phyloP scores from a whole-genome alignment of 2,113 vertebrate genomes.

The Nannospalax galili region DNA sequence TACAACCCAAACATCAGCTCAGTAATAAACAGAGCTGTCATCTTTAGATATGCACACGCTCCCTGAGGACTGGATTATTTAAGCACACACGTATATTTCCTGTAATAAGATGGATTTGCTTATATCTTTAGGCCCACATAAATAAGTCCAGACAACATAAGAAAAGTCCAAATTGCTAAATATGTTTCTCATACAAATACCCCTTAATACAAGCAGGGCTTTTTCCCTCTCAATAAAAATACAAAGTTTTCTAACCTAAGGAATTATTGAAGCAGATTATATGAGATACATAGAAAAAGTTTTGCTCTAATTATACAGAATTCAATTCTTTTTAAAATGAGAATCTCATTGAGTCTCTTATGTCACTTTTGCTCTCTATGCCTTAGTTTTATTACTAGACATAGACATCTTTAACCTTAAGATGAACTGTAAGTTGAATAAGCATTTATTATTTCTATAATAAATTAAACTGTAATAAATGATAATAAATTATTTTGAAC shows the following conservation, averaged over 20 bases:
- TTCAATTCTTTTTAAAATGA: neutral
- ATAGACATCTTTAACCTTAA: neutral
- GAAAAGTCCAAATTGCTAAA: neutral
- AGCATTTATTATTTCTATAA: constrained; percentile 19
- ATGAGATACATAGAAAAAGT: neutral
- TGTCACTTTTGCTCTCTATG: neutral
- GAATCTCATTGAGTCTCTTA: neutral
- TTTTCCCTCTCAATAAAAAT: constrained; percentile 7
- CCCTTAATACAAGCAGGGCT: neutral
- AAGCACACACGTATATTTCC: neutral
- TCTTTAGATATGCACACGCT: neutral
- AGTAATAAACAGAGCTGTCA: constrained; percentile 32
- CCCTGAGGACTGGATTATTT: neutral
- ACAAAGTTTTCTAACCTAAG: neutral
- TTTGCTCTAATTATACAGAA: neutral
- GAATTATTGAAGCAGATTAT: constrained; percentile 38
- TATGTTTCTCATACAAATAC: neutral
- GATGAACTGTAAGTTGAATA: constrained; percentile 29
- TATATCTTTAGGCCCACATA: neutral
- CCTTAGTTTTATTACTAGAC: neutral
- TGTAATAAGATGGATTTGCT: neutral
- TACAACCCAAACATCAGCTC: constrained; percentile 51
- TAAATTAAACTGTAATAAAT: too few species aligned
- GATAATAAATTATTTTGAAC: too few species aligned
- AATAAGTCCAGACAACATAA: neutral